A percentile compares a stretch with the other conserved stretches of the same genome.
Conservation (phyloP, 2,113 vertebrate species). For the Nycticorax nycticorax region DNA sequence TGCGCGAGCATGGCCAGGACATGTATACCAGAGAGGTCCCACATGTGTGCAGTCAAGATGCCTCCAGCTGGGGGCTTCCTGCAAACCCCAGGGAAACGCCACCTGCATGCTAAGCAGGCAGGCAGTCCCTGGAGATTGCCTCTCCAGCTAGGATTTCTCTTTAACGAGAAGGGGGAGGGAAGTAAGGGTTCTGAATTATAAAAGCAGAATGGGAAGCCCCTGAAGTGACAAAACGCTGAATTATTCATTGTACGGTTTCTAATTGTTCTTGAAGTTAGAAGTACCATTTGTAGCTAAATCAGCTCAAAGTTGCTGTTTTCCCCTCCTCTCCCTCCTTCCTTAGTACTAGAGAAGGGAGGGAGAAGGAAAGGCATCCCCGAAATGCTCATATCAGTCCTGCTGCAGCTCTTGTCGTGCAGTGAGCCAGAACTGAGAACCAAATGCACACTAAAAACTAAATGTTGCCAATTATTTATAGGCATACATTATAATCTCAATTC, state of each 20-base stretch:
- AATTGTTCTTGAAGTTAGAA: conserved; percentile 40
- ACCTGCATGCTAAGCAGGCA: conserved; percentile 64
- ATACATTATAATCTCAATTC: neutral
- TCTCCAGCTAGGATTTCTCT: neutral
- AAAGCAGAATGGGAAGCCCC: conserved; percentile 65
- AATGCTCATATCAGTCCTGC: neutral
- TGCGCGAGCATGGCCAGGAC: rapidly evolving
- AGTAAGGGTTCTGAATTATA: conserved; percentile 1
- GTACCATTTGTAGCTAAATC: neutral
- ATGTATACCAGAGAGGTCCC: neutral
- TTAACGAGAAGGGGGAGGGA: neutral
- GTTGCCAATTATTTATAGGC: neutral
- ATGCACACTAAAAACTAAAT: neutral
- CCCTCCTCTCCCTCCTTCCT: neutral
- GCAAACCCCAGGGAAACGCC: conserved; percentile 40
- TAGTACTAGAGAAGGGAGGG: neutral
- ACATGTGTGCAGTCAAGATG: neutral
- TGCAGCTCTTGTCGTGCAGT: neutral
- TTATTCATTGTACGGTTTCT: conserved; percentile 75
- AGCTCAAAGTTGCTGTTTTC: neutral
- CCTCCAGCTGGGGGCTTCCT: conserved; percentile 24
- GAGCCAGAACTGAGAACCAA: neutral
- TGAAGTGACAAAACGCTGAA: conserved; percentile 79
- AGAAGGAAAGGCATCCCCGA: neutral
- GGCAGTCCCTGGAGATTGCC: neutral